Evolutionary conservation across 2,113 vertebrate genomes (phyloP).

Genomic region (Leuciscus idus): DNA sequence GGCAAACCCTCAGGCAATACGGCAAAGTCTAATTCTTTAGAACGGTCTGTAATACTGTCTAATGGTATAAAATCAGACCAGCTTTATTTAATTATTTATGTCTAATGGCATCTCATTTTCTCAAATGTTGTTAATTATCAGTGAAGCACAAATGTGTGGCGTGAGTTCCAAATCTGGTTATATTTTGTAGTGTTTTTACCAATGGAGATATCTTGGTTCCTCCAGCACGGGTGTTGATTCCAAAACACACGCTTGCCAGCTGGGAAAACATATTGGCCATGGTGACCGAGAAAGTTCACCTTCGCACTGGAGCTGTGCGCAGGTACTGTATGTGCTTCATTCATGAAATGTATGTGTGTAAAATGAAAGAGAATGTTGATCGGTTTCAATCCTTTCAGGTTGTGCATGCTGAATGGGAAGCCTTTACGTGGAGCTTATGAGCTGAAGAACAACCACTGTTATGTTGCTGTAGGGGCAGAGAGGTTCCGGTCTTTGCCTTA

Average conservation of each 20-base stretch:
- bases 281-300: slow-evolving; percentile 74
- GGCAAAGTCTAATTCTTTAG: slow-evolving; percentile 37
- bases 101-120: slow-evolving; percentile 2
- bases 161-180: neutral
- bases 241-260: slow-evolving; percentile 73
- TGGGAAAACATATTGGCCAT: slow-evolving; percentile 75
- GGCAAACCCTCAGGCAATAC: slow-evolving; percentile 47
- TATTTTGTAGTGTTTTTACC: slow-evolving; percentile 75
- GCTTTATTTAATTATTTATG: slow-evolving; percentile 8
- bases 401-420: slow-evolving; percentile 67
- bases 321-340: slow-evolving; percentile 48
- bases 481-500: slow-evolving; percentile 66
- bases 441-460: slow-evolving; percentile 67
- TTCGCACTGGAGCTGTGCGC: slow-evolving; percentile 71
- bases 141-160: neutral
- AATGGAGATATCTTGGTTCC: slow-evolving; percentile 73
- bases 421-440: slow-evolving; percentile 58
- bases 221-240: slow-evolving; percentile 72
- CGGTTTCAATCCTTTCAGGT: slow-evolving; percentile 1
- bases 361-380: neutral
- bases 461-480: slow-evolving; percentile 68
- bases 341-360: neutral
- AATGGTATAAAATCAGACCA: slow-evolving; percentile 34
- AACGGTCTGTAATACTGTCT: slow-evolving; percentile 10
- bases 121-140: neutral